Base-by-base conservation (phyloP, 2,888 invertebrate species). In the Diplolepis rosae region DNA sequence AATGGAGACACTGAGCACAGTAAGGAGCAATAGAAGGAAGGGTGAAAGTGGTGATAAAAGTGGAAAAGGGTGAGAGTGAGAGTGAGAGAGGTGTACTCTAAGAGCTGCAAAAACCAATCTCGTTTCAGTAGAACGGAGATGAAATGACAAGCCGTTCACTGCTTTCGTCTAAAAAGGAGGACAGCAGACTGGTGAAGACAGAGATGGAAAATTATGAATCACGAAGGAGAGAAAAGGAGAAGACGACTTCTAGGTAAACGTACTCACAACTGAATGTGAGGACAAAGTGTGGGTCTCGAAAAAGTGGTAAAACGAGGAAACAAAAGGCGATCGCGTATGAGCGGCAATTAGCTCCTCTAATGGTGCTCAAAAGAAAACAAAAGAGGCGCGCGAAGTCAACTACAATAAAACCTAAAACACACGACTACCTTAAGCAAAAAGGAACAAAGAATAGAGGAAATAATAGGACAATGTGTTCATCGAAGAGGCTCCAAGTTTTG, bases 321-420 rank as follows among this genome's bases (percentile, higher is more conserved):
- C 82, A 87, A 87, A 87, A 86, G 85, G 84, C 84, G 85, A 85
- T 86, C 86, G 85, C 84, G 85, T 84, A 87, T 86, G 84, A 84
- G 83, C 84, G 84, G 84, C 87, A 87, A 87, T 87, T 87, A 87
- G 87, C 83, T 80, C 84, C 81, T 85, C 87, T 87, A 87, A 87
- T 87, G 86, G 85, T 80, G 84, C 83, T 83, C 84, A 84, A 87
- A 85, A 82, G 82, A 86, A 86, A 86, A 86, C 83, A 87, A 86
- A 85, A 84, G 85, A 82, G 79, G 75, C 74, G 78, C 79, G 81
- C 78, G 79, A 80, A 84, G 82, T 82, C 83, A 81, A 82, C 83
- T 82, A 85, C 86, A 85, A 86, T 86, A 83, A 85, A 83, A 82
- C 82, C 79, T 70, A 70, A 67, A 72, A 72, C 73, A 72, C 72